phyloP scores from a whole-genome alignment of 2,888 invertebrate species.

The Drosophila nr. medialis region DNA sequence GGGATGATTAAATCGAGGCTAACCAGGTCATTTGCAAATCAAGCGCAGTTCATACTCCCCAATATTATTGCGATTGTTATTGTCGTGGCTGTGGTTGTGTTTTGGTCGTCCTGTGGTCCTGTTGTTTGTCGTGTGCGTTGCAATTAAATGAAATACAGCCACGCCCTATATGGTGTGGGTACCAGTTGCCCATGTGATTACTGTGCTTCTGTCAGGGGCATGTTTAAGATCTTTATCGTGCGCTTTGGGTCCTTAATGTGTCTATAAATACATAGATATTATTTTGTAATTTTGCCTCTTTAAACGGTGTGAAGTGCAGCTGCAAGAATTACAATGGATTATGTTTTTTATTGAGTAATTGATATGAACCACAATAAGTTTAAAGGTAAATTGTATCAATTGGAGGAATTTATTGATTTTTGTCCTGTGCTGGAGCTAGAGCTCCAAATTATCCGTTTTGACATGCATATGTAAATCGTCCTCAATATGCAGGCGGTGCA shows the following conservation, averaged over 20 bases:
- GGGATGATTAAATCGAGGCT: conserved; percentile 11
- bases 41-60: conserved; percentile 15
- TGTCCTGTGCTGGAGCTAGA: neutral
- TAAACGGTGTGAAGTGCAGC: neutral
- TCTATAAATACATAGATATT: neutral
- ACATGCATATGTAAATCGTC: neutral
- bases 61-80: conserved; percentile 44
- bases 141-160: conserved; percentile 50
- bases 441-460: conserved; percentile 8
- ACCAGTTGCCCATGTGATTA: conserved; percentile 3
- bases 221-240: conserved; percentile 9
- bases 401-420: neutral
- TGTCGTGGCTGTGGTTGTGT: conserved; percentile 23
- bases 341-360: neutral
- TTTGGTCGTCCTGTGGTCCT: conserved; percentile 4
- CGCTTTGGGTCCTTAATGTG: neutral
- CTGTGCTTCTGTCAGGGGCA: neutral
- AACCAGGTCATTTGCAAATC: conserved; percentile 38
- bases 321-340: neutral
- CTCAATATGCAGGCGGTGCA: conserved; percentile 25
- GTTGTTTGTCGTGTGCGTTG: conserved; percentile 19
- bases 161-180: conserved; percentile 3
- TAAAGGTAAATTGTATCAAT: conserved; percentile 3
- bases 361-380: neutral
- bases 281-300: neutral